Percentiles rank a stretch among this genome's conserved stretches.
phyloP scores from a whole-genome alignment of 2,888 invertebrate genomes.

The Agrotis ipsilon region DNA sequence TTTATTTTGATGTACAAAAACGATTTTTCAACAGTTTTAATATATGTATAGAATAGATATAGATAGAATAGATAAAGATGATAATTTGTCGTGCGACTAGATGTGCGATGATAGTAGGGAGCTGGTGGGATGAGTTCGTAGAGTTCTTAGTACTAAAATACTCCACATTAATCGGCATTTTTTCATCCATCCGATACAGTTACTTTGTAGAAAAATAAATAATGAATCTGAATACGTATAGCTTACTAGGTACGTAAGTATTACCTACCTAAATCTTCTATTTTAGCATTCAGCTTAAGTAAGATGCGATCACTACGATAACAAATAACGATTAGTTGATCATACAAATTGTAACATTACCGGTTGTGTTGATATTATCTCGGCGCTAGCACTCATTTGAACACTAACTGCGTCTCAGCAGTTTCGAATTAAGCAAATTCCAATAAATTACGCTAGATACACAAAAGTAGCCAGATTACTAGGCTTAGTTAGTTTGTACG shows the following conservation, averaged over 20 bases:
- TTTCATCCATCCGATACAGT: background rate
- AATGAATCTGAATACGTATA: background rate
- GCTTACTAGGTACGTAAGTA: background rate
- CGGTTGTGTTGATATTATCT: slow-evolving; percentile 3
- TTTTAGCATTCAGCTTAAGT: slow-evolving; percentile 21
- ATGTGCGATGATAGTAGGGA: too few relatives aligned
- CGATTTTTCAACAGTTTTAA: too few relatives aligned
- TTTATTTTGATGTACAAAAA: too few relatives aligned
- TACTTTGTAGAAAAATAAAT: background rate
- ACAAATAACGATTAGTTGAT: slow-evolving; percentile 16
- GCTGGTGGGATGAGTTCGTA: too few relatives aligned
- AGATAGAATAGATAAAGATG: too few relatives aligned
- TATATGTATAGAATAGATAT: too few relatives aligned
- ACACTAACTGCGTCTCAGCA: slow-evolving; percentile 7
- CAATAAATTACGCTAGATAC: background rate
- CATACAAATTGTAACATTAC: slow-evolving; percentile 41
- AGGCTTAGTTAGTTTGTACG: too few relatives aligned
- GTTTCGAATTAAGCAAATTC: background rate
- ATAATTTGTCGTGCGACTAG: too few relatives aligned
- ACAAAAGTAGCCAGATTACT: too few relatives aligned
- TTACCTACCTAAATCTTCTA: background rate
- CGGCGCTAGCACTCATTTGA: background rate
- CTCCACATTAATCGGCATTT: too few relatives aligned
- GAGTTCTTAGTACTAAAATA: too few relatives aligned
- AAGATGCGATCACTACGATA: slow-evolving; percentile 14